Base-by-base conservation (phyloP, 2,113 vertebrate species). In the Scophthalmus maximus region DNA sequence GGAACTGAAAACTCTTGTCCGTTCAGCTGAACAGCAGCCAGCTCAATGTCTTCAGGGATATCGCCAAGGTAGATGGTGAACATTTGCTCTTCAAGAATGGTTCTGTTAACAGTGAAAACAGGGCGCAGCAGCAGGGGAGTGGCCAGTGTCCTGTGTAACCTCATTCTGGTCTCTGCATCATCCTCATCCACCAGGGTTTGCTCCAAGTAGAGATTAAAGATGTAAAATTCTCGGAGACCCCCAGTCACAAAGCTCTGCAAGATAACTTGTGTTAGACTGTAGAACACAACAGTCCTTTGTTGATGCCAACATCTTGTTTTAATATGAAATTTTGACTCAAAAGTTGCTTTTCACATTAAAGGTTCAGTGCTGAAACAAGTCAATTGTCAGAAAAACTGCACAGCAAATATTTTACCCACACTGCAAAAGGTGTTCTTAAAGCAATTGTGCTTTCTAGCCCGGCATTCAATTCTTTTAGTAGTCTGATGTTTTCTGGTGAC, bases 41-140 rank as follows among this genome's bases (percentile, higher is more conserved):
- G 42, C 10, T 25, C 30, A 0, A 91, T 80, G 22, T 93, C 91
- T 1, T 63, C 56, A 8, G 91, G 87, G n/a, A 93, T 22, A 1
- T 86, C 57, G 0, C 87, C 87, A 0, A 94, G 81, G 76, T 84
- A 86, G 10, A 91, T 25, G 0, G 72, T 85, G 67, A 94, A 93
- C 5, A 46, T 0, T 0, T 2, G 52, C 1, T 90, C 85, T 6
- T 68, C 73, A 5, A 40, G 5, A 17, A 75, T n/a, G 0, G 89
- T 91, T 73, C 12, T 15, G 73, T 93, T 79, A 0, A 61, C 38
- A 14, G 61, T 62, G 23, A 78, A 59, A 9, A 81, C 10, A 0
- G n/a, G 15, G 8, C 2, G 29, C 1, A 26, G 69, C 69, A 91
- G 32, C 12, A 85, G 53, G 0, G 87, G 86, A 5, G 85, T 88